Conservation (phyloP, 1,140 invertebrate genomes). For the Thaumetopoea pityocampa region DNA sequence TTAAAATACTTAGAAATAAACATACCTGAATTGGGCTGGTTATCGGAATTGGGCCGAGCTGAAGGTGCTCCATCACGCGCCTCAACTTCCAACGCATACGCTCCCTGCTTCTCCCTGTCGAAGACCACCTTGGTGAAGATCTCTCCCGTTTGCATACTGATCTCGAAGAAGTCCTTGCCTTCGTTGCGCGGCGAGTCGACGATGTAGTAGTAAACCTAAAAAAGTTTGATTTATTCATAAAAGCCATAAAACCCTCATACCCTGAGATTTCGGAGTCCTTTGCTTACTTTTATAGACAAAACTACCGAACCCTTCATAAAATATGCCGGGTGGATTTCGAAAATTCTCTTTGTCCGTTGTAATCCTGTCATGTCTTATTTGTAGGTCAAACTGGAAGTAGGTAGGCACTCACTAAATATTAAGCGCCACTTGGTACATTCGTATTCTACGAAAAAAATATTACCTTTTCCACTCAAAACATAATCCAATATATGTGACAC, state of each 20-base stretch:
- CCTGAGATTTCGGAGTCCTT: constrained; percentile 11
- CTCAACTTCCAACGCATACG: constrained; percentile 95
- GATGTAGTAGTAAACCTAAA: constrained; percentile 80
- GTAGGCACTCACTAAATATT: too few relatives aligned
- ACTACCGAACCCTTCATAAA: constrained; percentile 12
- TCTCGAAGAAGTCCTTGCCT: constrained; percentile 95
- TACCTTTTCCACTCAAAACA: too few relatives aligned
- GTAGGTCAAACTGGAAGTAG: too few relatives aligned
- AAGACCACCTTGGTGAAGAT: constrained; percentile 96
- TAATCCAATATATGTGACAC: too few relatives aligned
- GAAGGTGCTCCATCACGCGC: constrained; percentile 95
- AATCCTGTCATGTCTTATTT: constrained; percentile 1
- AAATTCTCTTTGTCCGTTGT: constrained; percentile 8
- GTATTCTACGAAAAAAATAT: too few relatives aligned
- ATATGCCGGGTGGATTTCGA: constrained; percentile 2
- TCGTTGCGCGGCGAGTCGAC: constrained; percentile 93
- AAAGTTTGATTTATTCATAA: constrained; percentile 20
- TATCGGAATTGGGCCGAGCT: constrained; percentile 91
- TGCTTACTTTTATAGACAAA: constrained; percentile 12
- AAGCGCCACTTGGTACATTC: too few relatives aligned
- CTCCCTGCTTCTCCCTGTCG: constrained; percentile 95
- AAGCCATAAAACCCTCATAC: constrained; percentile 11
- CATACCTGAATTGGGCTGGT: constrained; percentile 94
- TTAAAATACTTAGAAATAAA: constrained; percentile 18
- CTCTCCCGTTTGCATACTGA: constrained; percentile 94